Base-by-base conservation (phyloP, 2,888 invertebrate species). In the Neuroscelio doddi region DNA sequence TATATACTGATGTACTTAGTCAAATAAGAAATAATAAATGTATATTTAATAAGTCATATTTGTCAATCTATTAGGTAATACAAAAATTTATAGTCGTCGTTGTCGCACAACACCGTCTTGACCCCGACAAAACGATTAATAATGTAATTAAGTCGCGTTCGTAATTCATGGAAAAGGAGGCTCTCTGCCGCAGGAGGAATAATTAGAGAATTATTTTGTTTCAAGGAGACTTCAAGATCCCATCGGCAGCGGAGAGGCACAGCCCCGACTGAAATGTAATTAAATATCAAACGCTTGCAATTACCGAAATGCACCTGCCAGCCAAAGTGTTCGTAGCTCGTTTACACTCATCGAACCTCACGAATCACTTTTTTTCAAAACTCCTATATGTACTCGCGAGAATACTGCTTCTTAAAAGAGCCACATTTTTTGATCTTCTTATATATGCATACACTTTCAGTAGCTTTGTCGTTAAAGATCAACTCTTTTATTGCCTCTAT, bases 211-310 rank as follows among this genome's bases (percentile, higher is more conserved):
- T 80, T 76, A 79, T 77, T 79, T 75, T 71, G 72, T 80, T 77
- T 72, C 72, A 68, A 73, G 63, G 74, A 73, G 71, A 76, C 68
- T 69, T 70, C 62, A 65, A 71, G 77, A 75, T 76, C 70, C 70
- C 69, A 76, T 72, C 73, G 74, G 63, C 45, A 44, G 65, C 32
- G 42, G 64, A 64, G 32, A 47, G 57, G 41, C 63, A 53, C 44
- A 34, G 24, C 26, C 59, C 24, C 42, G 64, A 62, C 58, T 73
- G 71, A 80, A 80, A 80, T 77, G 73, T 79, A 80, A 81, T 81
- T 79, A 80, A 80, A 80, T 79, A 81, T 79, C 78, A 80, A 81
- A 81, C 78, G 73, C 69, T 75, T 65, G 78, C 78, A 81, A 82
- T 82, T 82, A 80, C 75, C 63, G 46, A 30, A 66, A 62, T 62